Conservation (phyloP, 2,797 vertebrate genomes). For the Pristis pectinata region DNA sequence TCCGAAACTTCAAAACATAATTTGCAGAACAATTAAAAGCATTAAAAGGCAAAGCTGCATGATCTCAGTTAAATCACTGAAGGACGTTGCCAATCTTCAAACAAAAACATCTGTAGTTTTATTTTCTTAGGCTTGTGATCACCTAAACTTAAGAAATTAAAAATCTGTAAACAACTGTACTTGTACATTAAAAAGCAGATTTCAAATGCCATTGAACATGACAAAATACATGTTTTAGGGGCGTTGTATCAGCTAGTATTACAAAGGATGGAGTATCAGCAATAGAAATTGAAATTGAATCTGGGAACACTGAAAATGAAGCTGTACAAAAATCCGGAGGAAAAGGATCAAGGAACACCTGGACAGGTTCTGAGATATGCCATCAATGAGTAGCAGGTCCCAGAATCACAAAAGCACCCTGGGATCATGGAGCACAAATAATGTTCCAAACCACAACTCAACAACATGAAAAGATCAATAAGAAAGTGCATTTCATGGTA, state of each 20-base stretch:
- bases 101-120: background rate
- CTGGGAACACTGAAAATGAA: background rate
- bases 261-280: background rate
- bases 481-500: too few species aligned
- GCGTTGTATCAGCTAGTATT: background rate
- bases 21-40: background rate
- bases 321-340: too few species aligned
- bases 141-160: background rate
- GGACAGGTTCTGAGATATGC: too few species aligned
- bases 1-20: background rate
- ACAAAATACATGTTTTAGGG: background rate
- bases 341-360: too few species aligned
- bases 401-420: background rate
- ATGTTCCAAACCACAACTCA: too few species aligned
- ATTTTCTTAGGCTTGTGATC: background rate
- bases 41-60: background rate
- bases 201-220: background rate
- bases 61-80: slow-evolving; percentile 15
- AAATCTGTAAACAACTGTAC: background rate
- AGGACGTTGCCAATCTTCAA: background rate
- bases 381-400: too few species aligned
- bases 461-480: too few species aligned
- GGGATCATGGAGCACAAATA: too few species aligned
- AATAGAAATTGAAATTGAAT: background rate
- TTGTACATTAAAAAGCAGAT: too few species aligned